Evolutionary conservation across 2,113 vertebrate species (phyloP).

Genomic region (Vicugna pacos): DNA sequence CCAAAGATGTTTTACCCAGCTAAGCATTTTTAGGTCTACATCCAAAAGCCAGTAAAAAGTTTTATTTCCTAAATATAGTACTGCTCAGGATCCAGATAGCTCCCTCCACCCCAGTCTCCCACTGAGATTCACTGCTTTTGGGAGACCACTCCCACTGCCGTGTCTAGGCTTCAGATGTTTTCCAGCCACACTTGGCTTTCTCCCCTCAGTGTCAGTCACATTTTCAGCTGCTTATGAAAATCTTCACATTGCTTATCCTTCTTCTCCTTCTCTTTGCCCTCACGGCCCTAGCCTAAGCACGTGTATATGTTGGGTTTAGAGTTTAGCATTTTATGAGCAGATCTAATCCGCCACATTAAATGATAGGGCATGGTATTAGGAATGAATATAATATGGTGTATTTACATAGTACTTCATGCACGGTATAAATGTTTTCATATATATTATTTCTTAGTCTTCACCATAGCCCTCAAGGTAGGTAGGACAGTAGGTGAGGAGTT

Average conservation of each 20-base stretch:
- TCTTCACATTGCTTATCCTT: background rate
- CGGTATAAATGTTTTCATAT: background rate
- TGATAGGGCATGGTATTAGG: background rate
- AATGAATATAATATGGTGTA: background rate
- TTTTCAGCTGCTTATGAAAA: conserved; percentile 24
- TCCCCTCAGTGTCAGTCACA: background rate
- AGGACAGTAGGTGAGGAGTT: background rate
- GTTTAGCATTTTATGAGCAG: background rate
- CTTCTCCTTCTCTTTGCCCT: conserved; percentile 11
- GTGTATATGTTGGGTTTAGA: background rate
- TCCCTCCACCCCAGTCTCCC: background rate
- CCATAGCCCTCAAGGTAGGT: background rate
- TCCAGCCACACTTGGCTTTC: background rate
- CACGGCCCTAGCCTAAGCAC: background rate
- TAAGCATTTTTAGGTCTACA: background rate
- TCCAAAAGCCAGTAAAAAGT: conserved; percentile 26
- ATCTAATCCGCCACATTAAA: background rate
- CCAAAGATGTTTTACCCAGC: background rate
- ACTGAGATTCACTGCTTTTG: background rate
- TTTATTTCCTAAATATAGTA: conserved; percentile 20
- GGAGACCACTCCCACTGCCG: background rate
- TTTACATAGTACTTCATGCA: background rate
- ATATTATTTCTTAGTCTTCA: background rate
- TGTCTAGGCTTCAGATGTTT: background rate
- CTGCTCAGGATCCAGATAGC: background rate